Evolutionary conservation across 2,113 vertebrate genomes (phyloP), one percentile per base, ranked within the genome.

Genomic region (Actenoides hombroni): DNA sequence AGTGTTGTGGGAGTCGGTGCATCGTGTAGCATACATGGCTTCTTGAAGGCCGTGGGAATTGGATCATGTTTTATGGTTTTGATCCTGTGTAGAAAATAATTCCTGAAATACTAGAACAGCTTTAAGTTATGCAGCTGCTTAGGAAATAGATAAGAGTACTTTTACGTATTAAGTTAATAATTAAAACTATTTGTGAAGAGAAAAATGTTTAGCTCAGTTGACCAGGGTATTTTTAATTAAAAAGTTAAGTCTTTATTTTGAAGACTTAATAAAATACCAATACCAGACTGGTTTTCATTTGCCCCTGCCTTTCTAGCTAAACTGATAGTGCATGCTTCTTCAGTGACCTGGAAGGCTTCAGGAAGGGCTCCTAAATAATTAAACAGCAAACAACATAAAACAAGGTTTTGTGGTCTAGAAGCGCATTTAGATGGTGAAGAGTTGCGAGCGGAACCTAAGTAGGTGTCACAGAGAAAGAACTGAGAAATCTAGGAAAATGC

Each of bases 11-110:
- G 82, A 90, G 29, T 28, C 75, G 49, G 40, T 69, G 74, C 5
- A 13, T 25, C 5, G 0, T 0, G 0, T 23, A 37, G 31, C 1
- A 1, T 57, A 31, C 0, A 0, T 71, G 33, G 44, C 53, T 93
- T 85, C 76, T 81, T 67, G 69, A 81, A 92, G 60, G 56, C 53
- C 3, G 0, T 56, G 61, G 85, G 67, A 88, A 21, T 39, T 16
- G 39, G 9, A 60, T 68, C 33, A 18, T 9, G 10, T 49, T 13
- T 44, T 80, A 17, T 0, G 0, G 21, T 78, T 81, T 91, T 39
- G 59, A 28, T 84, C 20, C 65, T 21, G 4, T 10, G 21, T 70
- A 60, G 75, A 87, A 91, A 80, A 44, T 56, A 90, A 56, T 48
- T 60, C 33, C 29, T 60, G 42, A 82, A 79, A 57, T 2, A 6